A percentile compares a stretch with the other conserved stretches of the same genome.
Evolutionary conservation across 2,797 vertebrate genomes (phyloP).

Genomic region (Sebastes nivosus): DNA sequence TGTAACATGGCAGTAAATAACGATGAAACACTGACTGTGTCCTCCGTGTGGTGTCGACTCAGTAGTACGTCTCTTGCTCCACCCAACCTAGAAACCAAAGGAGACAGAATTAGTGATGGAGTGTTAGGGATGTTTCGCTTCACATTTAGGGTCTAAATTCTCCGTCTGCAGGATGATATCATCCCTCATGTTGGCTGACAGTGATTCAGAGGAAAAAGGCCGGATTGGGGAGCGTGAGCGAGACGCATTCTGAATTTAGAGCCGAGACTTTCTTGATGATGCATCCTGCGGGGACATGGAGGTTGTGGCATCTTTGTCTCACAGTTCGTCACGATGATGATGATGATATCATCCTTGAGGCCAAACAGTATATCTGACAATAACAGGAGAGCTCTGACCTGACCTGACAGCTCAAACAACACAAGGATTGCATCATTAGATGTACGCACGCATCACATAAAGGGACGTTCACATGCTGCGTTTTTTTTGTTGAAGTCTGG

Average conservation of each 20-base stretch:
- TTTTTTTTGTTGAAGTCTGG: no score
- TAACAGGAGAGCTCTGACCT: background rate
- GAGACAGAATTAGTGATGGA: slow-evolving; percentile 36
- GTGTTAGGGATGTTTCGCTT: background rate
- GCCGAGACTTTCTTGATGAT: background rate
- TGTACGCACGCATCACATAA: no score
- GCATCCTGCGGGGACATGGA: slow-evolving; percentile 10
- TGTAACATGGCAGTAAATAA: slow-evolving; percentile 77
- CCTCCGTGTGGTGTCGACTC: slow-evolving; percentile 56
- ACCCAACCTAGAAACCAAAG: slow-evolving; percentile 91
- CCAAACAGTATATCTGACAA: background rate
- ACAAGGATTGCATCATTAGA: background rate
- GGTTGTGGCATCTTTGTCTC: slow-evolving; percentile 16
- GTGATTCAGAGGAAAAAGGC: slow-evolving; percentile 21
- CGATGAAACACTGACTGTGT: slow-evolving; percentile 43
- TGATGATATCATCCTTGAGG: slow-evolving; percentile 16
- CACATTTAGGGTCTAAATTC: background rate
- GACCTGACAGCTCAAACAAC: background rate
- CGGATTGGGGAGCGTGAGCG: background rate
- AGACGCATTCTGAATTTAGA: slow-evolving; percentile 12
- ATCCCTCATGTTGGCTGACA: slow-evolving; percentile 11
- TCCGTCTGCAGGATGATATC: slow-evolving; percentile 1
- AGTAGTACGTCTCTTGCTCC: slow-evolving; percentile 97
- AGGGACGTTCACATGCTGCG: no score
- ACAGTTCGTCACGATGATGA: background rate